phyloP scores from a whole-genome alignment of 1,140 invertebrate species.

The Proales similis region DNA sequence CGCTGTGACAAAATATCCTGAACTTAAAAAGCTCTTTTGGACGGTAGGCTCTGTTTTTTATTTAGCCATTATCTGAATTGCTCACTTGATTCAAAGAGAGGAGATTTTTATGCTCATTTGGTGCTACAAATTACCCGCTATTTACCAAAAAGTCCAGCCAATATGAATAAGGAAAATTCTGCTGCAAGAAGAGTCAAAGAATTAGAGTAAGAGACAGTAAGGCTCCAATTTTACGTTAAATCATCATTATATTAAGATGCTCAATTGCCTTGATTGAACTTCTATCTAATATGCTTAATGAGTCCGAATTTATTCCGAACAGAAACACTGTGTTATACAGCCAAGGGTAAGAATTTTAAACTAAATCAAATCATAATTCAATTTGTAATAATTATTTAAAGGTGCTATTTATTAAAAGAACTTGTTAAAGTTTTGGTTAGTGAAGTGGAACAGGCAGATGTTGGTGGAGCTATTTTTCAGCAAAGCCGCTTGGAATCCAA shows the following conservation, averaged over 20 bases:
- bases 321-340: conserved; percentile 20
- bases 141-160: conserved; percentile 1
- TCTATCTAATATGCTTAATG: conserved; percentile 5
- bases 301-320: conserved; percentile 18
- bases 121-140: conserved; percentile 1
- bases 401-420: conserved; percentile 4
- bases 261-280: conserved; percentile 24
- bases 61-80: not conserved
- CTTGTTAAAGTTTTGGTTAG: conserved; percentile 1
- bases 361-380: not conserved
- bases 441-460: not conserved
- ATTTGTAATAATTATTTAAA: not conserved
- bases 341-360: conserved; percentile 18
- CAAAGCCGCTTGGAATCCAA: not conserved
- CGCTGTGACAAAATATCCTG: not conserved
- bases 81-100: not conserved
- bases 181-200: conserved; percentile 28
- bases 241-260: not conserved
- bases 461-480: not conserved
- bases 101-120: not conserved
- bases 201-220: not conserved
- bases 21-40: conserved; percentile 32
- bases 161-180: conserved; percentile 6
- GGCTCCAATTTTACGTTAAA: not conserved
- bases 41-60: conserved; percentile 6